phyloP scores from a whole-genome alignment of 2,888 invertebrate genomes.

The Cartodere bifasciata region DNA sequence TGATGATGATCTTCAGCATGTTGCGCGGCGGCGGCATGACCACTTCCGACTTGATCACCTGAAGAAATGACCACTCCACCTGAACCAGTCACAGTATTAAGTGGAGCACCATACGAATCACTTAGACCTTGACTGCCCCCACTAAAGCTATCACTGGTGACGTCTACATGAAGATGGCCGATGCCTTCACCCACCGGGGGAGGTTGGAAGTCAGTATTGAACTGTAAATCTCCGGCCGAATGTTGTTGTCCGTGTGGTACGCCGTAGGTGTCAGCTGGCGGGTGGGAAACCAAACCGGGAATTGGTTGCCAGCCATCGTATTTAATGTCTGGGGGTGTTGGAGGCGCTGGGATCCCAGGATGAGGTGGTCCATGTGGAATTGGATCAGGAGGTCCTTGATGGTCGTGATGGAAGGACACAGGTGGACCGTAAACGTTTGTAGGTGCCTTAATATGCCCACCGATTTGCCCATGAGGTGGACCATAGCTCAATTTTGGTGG shows the following conservation, averaged over 20 bases:
- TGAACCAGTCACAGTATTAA: conserved; percentile 33
- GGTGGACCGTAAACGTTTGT: conserved; percentile 38
- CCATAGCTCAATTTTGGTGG: conserved; percentile 27
- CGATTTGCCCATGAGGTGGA: conserved; percentile 22
- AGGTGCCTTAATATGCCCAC: conserved; percentile 16
- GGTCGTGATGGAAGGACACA: conserved; percentile 26
- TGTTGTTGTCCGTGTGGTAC: conserved; percentile 24
- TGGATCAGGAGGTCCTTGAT: conserved; percentile 49
- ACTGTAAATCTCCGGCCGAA: conserved; percentile 31
- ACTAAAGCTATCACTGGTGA: conserved; percentile 9
- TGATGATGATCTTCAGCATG: conserved; percentile 26
- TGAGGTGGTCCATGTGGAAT: conserved; percentile 46
- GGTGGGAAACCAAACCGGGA: conserved; percentile 46
- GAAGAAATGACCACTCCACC: conserved; percentile 29
- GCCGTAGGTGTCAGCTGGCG: conserved; percentile 26
- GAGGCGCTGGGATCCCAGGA: conserved; percentile 59
- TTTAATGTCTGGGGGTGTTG: conserved; percentile 59
- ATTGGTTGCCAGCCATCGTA: conserved; percentile 85
- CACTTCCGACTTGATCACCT: too few relatives aligned
- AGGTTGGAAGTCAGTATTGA: conserved; percentile 25
- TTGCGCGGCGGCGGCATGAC: too few relatives aligned
- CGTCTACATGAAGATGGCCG: conserved; percentile 14
- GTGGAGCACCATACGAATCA: conserved; percentile 43
- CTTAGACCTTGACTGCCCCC: conserved; percentile 25
- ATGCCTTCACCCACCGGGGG: conserved; percentile 21